These are phyloP conservation scores for Crotalus helleri DNA, from an alignment of 2,113 vertebrate species.

Conservation along the genomic window DNA sequence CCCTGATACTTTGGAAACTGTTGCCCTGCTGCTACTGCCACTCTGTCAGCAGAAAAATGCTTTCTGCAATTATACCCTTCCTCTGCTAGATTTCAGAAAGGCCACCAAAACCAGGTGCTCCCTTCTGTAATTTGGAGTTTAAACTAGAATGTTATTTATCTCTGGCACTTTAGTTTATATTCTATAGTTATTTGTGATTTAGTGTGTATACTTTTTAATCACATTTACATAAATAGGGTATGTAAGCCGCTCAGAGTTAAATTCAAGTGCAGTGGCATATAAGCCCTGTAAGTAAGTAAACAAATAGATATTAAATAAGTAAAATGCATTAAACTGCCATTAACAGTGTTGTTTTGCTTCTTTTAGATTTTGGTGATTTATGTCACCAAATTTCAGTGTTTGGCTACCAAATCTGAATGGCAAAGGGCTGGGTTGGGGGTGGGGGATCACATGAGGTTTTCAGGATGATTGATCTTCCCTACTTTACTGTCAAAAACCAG, in stretches of 20 bases:
- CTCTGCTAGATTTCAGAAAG: neutral
- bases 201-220: neutral
- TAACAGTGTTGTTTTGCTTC: neutral
- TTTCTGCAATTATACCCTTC: neutral
- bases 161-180: neutral
- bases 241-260: neutral
- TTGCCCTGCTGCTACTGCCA: neutral
- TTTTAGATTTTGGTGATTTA: neutral
- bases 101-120: neutral
- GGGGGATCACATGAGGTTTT: neutral
- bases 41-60: neutral
- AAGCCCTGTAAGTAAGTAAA: neutral
- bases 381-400: neutral
- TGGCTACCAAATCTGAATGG: neutral
- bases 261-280: neutral
- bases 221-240: neutral
- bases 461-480: neutral
- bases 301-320: neutral
- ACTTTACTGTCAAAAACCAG: neutral
- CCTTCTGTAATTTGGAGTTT: neutral
- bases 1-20: neutral
- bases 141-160: neutral
- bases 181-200: neutral
- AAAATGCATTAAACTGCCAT: neutral
- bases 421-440: neutral